Evolutionary conservation across 2,113 vertebrate genomes (phyloP), one percentile per base, ranked within the genome.

Genomic region (Brachyistius frenatus): DNA sequence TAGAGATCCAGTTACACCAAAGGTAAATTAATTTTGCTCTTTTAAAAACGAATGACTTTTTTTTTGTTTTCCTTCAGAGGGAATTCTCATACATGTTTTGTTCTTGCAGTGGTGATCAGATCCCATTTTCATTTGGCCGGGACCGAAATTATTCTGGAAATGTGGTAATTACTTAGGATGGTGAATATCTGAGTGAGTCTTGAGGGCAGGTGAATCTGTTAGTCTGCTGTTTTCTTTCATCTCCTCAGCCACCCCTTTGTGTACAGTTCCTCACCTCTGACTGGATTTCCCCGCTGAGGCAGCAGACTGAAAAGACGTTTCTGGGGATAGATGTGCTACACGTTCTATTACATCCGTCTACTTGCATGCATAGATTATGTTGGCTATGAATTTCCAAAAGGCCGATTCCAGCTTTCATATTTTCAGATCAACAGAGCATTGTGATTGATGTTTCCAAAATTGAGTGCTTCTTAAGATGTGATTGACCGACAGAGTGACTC

Each of bases 181-280:
- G 14, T 39, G 65, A 15, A 44, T 30, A 37, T 55, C 46, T 64
- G 9, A 13, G 7, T 5, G 15, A 16, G 30, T 46, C 58, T 64
- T 14, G 35, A 64, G 52, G 61, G 16, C 32, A 36, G 15, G 47
- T 53, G 15, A 79, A 76, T 41, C 49, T 32, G 60, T 73, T 69
- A 73, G 37, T 49, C 23, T 68, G 13, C 4, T 60, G 57, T 67
- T 74, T 49, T 64, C 60, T 75, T 66, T 50, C 69, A 81, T 69
- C 41, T 66, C 37, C 56, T 73, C 37, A 5, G 23, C 63, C 55
- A 61, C 35, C n/a, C 30, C 62, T 63, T 33, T 33, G 57, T 61
- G n/a, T 66, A 44, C 37, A 63, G 31, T 37, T 60, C 54, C 61
- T 71, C 54, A 47, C 60, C 35, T 80, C 66, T 61, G 54, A 37